Evolutionary conservation across 92 coral and sea anemone species (phyloP), one percentile per base, ranked within the genome.

Genomic region (Actinernus sp.): DNA sequence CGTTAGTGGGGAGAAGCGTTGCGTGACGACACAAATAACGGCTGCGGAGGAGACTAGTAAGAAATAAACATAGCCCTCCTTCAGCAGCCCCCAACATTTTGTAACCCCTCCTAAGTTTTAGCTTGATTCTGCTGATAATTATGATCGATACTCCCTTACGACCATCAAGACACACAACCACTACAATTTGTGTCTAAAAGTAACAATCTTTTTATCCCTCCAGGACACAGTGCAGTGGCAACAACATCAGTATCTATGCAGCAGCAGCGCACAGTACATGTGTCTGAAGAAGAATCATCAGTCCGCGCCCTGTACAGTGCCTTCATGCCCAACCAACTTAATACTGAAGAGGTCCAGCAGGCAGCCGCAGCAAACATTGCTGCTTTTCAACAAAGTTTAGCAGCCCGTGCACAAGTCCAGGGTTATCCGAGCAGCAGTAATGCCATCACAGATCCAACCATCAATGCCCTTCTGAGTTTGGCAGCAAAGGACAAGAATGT

Each of bases 391-490:
- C 78, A 70, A 41, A 76, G 79, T 31, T 68, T 70, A 18, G 88
- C 82, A 4, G 76, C 82, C 14, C 25, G 82, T 27, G 73, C 62
- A 23, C 68, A 70, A 10, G 59, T 60, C 31, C 83, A 76, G 32
- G 71, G 49, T 8, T 77, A 69, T 13, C 38, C 71, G 22, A 54
- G 79, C n/a, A 88, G 79, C 12, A 63, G 78, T 29, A 84, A 85
- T 46, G 87, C 94, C 11, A 82, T 88, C n/a, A 71, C 96, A 12
- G 98, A 94, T 73, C 92, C 93, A 51, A 94, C 98, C 22, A 94
- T 94, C 69, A 91, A 94, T 84, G 97, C 95, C 6, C 83, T 93
- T 26, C 71, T 93, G 32, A 90, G 92, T 70, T 65, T 93, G 39
- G 83, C 97, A 11, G 93, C 91, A 22, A 88, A 93, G 63, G 98